phyloP scores from a whole-genome alignment of 2,797 vertebrate species.

The Anas acuta region DNA sequence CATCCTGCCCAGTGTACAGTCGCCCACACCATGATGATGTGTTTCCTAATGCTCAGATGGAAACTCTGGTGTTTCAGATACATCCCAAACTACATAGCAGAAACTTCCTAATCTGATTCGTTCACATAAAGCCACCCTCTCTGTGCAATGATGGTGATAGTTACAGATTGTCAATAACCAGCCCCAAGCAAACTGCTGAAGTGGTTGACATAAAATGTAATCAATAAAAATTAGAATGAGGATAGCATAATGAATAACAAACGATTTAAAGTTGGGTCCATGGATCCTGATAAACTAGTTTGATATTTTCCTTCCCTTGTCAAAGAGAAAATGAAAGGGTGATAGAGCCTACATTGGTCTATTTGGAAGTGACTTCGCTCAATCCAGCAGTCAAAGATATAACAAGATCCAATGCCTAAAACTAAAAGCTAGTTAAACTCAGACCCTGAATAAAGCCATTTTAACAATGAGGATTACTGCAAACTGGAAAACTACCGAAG shows the following conservation, averaged over 20 bases:
- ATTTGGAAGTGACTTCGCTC: not conserved
- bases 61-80: not conserved
- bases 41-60: not conserved
- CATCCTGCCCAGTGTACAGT: not conserved
- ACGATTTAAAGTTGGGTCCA: not conserved
- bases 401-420: not conserved
- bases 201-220: not conserved
- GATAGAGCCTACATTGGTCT: not conserved
- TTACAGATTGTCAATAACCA: not conserved
- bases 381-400: not conserved
- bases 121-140: not conserved
- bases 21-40: not conserved
- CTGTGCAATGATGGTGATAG: not conserved
- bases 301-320: not conserved
- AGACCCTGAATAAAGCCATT: not conserved
- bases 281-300: not conserved
- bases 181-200: not conserved
- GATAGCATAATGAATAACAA: not conserved
- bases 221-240: not conserved
- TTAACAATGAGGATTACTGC: not conserved
- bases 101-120: not conserved
- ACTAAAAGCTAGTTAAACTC: not conserved
- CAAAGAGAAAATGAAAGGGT: not conserved
- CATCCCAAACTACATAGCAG: not conserved
- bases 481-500: not conserved